Base-by-base conservation (phyloP, 2,888 invertebrate genomes). In the Brachynemurus nebulosus region DNA sequence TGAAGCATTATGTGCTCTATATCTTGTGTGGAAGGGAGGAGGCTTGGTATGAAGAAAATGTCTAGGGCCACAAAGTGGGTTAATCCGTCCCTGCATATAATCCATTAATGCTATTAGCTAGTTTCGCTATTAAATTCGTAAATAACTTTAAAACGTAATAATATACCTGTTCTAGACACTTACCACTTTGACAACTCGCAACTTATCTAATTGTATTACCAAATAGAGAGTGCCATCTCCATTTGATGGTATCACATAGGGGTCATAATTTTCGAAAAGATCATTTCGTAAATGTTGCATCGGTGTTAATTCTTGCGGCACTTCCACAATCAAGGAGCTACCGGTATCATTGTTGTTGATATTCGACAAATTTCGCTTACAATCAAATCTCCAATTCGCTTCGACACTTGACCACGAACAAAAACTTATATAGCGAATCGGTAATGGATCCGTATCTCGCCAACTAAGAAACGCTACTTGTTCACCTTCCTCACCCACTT, bases 331-430 rank as follows among this genome's bases (percentile, higher is more conserved):
- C 14, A 19, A 36, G 17, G 19, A 6, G 17, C 17, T 36, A 9
- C 36, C 19, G 12, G 17, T 19, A 2, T 16, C 11, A 11, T 12
- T 30, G n/a, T n/a, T n/a, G n/a, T n/a, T n/a, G 11, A 18, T 16
- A 25, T 25, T 40, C 11, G 27, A 27, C 27, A n/a, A 4, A 4
- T 9, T 11, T 27, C 14, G 11, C 17, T 27, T 27, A 52, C 83
- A 83, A 56, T 80, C 78, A 52, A 75, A 82, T 42, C 74, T 69
- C 68, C 81, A 80, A 54, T 77, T 78, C 0, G 78, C 78, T 52
- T 76, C 73, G 1, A 77, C 72, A 0, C 70, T 69, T 4, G 68
- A 69, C 75, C 80, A 83, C 0, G 79, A 70, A 11, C 78, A 76
- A 50, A 83, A 82, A 57, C 80, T 78, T 46, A 81, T 72, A 55